These are phyloP conservation scores for Nesometra sesokonis DNA, from an alignment of 35 echinoderm and acorn worm species.

Conservation along the genomic window DNA sequence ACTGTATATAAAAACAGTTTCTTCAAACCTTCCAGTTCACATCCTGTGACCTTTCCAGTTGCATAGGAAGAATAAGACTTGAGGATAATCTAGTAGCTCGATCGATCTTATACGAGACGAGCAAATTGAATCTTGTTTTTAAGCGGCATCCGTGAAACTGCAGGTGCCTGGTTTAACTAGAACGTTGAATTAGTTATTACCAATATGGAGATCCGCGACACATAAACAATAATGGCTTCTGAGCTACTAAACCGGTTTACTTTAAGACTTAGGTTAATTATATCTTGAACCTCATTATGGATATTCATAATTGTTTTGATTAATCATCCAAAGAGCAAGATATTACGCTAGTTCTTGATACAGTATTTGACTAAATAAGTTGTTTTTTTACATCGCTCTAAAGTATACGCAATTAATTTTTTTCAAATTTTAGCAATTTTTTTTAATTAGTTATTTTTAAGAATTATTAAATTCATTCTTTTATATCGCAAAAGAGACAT, in stretches of 20 bases:
- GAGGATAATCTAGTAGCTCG: too few relatives aligned
- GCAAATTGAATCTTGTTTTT: background rate
- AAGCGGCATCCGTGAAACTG: background rate
- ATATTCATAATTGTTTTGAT: background rate
- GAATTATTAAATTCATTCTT: too few relatives aligned
- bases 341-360: too few relatives aligned
- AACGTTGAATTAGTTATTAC: background rate
- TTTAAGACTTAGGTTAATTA: background rate
- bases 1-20: too few relatives aligned
- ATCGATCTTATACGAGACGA: background rate
- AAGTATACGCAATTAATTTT: too few relatives aligned
- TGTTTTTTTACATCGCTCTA: too few relatives aligned
- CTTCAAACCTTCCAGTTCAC: background rate
- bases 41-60: background rate
- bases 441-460: too few relatives aligned
- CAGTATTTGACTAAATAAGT: too few relatives aligned
- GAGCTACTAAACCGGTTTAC: background rate
- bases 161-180: background rate
- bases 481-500: too few relatives aligned
- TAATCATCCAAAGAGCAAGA: too few relatives aligned
- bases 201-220: background rate
- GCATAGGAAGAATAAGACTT: background rate
- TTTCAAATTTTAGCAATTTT: too few relatives aligned
- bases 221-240: background rate
- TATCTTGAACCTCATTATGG: background rate